Base-by-base conservation (phyloP, 2,113 vertebrate genomes). In the Hyaena hyaena region DNA sequence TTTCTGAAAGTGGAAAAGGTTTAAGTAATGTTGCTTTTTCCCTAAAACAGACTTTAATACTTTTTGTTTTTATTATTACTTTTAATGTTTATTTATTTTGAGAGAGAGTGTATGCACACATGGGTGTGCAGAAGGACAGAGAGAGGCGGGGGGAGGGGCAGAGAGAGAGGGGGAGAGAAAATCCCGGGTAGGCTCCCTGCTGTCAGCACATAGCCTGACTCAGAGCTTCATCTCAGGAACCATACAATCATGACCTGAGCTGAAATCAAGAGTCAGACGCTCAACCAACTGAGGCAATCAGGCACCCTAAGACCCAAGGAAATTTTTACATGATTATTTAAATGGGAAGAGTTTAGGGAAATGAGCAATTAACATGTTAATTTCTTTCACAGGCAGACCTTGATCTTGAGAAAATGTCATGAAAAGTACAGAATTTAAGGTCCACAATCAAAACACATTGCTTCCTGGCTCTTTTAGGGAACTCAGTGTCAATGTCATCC, bases 1-100 rank as follows among this genome's bases (percentile, higher is more conserved):
- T 96, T 96, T 93, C 63, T 92, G 48, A 69, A 92, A 82, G 43
- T 93, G 33, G 66, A 88, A 94, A 76, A 89, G 9, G 16, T 50
- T 43, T 96, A 88, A 71, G 45, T 89, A 65, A 21, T 88, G 58
- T 76, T 86, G 74, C 24, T 74, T 48, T 95, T 91, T 94, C 82
- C 55, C 63, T 95, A 74, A 96, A 88, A 43, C 50, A 50, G 50
- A 50, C 50, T 50, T 50, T 50, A 50, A 50, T 50, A 12, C 50
- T 50, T 50, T 12, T 50, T 50, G 14, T 12, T 50, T 61, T 61
- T 61, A 61, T 61, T 61, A 61, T 61, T 61, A 19, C 23, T 61
- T 61, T 61, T 61, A 61, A 24, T 23, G 19, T 23, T 61, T 61
- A 61, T 61, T 61, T 61, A 55, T 55, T 55, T 55, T 55, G 53